phyloP scores from a whole-genome alignment of 2,797 vertebrate genomes.

The Dryobates pubescens region DNA sequence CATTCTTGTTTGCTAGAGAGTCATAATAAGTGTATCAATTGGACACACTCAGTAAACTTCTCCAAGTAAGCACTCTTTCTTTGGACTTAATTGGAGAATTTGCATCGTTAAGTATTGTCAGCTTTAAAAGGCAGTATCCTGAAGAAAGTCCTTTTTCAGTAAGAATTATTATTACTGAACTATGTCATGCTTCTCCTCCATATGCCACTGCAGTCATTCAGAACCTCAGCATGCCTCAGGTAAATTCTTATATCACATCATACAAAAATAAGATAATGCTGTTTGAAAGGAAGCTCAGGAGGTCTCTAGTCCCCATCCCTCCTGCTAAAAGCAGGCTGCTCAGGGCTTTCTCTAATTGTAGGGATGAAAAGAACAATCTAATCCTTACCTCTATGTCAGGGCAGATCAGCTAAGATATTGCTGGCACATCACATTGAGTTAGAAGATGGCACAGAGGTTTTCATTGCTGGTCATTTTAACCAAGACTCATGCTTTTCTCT shows the following conservation, averaged over 20 bases:
- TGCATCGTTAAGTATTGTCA: not conserved
- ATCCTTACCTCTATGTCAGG: not conserved
- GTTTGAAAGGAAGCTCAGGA: not conserved
- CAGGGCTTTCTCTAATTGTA: not conserved
- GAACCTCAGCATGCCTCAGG: not conserved
- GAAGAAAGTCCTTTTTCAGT: not conserved
- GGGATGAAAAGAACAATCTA: not conserved
- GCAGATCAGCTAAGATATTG: not conserved
- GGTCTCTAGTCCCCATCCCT: no score
- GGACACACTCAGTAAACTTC: not conserved
- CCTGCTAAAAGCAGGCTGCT: not conserved
- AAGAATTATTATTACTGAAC: not conserved
- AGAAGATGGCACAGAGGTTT: not conserved
- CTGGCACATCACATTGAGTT: not conserved
- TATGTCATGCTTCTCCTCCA: not conserved
- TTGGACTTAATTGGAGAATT: not conserved
- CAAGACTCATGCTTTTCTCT: not conserved
- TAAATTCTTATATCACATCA: not conserved
- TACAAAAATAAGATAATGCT: not conserved
- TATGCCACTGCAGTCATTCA: not conserved
- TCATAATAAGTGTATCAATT: rapidly evolving
- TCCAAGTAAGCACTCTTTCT: not conserved
- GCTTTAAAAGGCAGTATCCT: not conserved
- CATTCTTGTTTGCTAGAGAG: not conserved
- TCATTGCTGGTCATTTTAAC: not conserved